Conservation (phyloP, 1,140 invertebrate species). For the Drosophila eugracilis region DNA sequence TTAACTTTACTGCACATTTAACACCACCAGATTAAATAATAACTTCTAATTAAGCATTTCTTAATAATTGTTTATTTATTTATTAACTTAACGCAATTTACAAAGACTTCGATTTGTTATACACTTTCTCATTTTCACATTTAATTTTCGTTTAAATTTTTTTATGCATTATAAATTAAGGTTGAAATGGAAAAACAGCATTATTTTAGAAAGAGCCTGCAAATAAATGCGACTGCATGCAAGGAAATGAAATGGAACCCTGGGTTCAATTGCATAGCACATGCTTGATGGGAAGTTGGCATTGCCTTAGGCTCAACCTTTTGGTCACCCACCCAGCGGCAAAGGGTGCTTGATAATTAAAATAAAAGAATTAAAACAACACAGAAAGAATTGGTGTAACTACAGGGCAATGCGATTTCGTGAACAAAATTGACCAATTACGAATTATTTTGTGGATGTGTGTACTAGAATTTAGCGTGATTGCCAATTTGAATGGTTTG, state of each 20-base stretch:
- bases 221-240: conserved; percentile 67
- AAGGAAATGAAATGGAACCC: conserved; percentile 36
- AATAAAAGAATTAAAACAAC: conserved; percentile 7
- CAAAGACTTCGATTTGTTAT: conserved; percentile 69
- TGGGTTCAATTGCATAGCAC: conserved; percentile 39
- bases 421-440: conserved; percentile 30
- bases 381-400: neutral
- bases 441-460: neutral
- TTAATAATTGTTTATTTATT: conserved; percentile 67
- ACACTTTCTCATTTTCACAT: conserved; percentile 34
- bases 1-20: too few species aligned
- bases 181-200: conserved; percentile 51
- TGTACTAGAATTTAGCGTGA: conserved; percentile 34
- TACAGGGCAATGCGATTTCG: conserved; percentile 21
- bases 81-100: conserved; percentile 82
- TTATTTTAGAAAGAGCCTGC: conserved; percentile 15
- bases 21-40: too few species aligned
- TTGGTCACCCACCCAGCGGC: conserved; percentile 32
- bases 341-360: conserved; percentile 11
- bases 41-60: conserved; percentile 14
- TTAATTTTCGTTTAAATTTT: conserved; percentile 37
- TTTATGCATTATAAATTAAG: conserved; percentile 41
- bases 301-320: conserved; percentile 60
- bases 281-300: conserved; percentile 13
- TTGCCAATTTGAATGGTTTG: conserved; percentile 13